Conservation (phyloP, 2,797 vertebrate species). For the Urocyon cinereoargenteus region DNA sequence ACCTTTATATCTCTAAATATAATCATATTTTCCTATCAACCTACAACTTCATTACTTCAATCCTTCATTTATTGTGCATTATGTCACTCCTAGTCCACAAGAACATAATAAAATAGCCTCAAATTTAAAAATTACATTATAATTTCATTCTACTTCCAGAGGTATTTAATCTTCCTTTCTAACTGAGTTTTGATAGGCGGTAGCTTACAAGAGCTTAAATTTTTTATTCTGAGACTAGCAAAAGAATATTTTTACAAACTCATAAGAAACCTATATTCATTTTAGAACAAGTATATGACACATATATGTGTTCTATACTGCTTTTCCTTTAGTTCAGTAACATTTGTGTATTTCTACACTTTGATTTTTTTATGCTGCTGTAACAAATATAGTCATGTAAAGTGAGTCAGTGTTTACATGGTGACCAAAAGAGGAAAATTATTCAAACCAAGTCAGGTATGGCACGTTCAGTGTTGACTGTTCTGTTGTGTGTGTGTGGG, state of each 20-base stretch:
- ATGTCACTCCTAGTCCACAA: not conserved
- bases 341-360: not conserved
- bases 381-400: not conserved
- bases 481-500: not conserved
- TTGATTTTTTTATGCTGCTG: not conserved
- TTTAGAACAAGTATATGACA: not conserved
- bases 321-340: not conserved
- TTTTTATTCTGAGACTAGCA: not conserved
- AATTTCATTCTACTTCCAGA: not conserved
- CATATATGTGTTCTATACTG: not conserved
- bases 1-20: not conserved
- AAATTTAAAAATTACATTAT: not conserved
- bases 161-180: constrained; percentile 29
- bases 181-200: not conserved
- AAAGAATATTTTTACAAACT: constrained; percentile 12
- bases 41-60: constrained; percentile 6
- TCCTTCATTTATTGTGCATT: not conserved
- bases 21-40: not conserved
- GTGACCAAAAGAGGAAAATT: not conserved
- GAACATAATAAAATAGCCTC: not conserved
- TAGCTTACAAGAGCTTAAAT: not conserved
- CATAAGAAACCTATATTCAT: not conserved
- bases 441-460: not conserved
- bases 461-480: rapidly evolving
- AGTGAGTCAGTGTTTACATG: not conserved